Evolutionary conservation across 1,140 invertebrate species (phyloP).

Genomic region (Leptinotarsa lineolata): DNA sequence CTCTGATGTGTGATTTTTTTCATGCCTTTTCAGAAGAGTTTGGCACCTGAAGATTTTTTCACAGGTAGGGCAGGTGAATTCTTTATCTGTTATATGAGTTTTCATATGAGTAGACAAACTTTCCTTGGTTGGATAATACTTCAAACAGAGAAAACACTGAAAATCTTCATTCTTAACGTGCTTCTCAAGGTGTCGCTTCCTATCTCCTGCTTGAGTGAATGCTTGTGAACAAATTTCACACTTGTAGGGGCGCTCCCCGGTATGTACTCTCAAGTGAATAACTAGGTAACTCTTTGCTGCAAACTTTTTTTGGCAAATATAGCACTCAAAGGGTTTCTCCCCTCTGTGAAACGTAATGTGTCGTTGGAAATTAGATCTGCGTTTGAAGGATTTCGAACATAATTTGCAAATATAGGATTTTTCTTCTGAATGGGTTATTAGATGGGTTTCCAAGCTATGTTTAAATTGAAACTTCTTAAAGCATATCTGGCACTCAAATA

Average conservation of each 20-base stretch:
- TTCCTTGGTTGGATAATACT: slow-evolving; percentile 64
- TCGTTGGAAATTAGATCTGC: slow-evolving; percentile 48
- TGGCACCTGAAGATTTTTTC: not conserved
- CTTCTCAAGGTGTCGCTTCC: slow-evolving; percentile 59
- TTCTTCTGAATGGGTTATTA: slow-evolving; percentile 49
- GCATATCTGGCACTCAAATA: not conserved
- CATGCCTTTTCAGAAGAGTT: not conserved
- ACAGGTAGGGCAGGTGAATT: slow-evolving; percentile 40
- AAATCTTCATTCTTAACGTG: slow-evolving; percentile 60
- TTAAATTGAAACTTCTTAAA: not conserved
- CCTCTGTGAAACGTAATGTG: slow-evolving; percentile 41
- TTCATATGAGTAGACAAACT: slow-evolving; percentile 64
- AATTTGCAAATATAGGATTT: slow-evolving; percentile 51
- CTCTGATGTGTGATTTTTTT: not conserved
- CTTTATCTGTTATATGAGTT: slow-evolving; percentile 60
- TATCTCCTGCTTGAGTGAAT: slow-evolving; percentile 41
- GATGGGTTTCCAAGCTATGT: not conserved
- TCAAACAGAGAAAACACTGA: slow-evolving; percentile 60
- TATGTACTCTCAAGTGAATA: slow-evolving; percentile 24
- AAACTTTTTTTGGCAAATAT: slow-evolving; percentile 41
- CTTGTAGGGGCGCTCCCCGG: slow-evolving; percentile 14
- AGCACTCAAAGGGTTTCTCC: slow-evolving; percentile 36
- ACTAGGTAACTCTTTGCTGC: slow-evolving; percentile 30
- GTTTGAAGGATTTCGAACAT: not conserved
- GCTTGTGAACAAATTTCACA: slow-evolving; percentile 40